Base-by-base conservation (phyloP, 2,888 invertebrate species). In the Venustoraphidia nigricollis region DNA sequence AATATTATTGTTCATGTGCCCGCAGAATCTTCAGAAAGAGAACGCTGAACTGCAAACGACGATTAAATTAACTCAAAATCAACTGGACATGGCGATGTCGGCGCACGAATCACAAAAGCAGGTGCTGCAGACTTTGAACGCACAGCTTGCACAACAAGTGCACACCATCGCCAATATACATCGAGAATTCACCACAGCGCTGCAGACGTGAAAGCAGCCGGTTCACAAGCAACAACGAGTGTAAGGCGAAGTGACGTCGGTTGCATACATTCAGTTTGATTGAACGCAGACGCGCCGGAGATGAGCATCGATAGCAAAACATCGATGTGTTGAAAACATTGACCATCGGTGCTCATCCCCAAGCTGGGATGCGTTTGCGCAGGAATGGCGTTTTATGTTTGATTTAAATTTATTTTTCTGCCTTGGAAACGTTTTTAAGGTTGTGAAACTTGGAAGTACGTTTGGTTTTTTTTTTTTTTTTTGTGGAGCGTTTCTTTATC, bases 21-120 rank as follows among this genome's bases (percentile, higher is more conserved):
- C 60, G 39, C 54, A 76, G 76, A 64, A 64, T 51, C 60, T 79
- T 42, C 75, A 79, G 60, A 77, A 78, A 59, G 80, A 81, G 60
- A 79, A 80, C 59, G 72, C 74, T 44, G 79, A 77, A 56, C 66
- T 81, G 43, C 74, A 76, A 56, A 72, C 74, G 44, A 84, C 83
- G 57, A 75, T 82, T 37, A 82, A 83, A 59, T 66, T 84, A 55
- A 80, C 85, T 14, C 87, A 87, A 62, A 81, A 83, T 52, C 87
- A 89, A 66, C 66, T 87, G 57, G 87, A 88, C 58, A 74, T 86
- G 42, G 83, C 86, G 2, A 67, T 85, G 47, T 79, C 83, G 52
- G 81, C 87, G 34, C 86, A 88, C 61, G 87, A 88, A 63, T 83
- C 84, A 14, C 87, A 88, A 67, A 73, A 83, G 56, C 81, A 85